Base-by-base conservation (phyloP, 2,113 vertebrate species). In the Daphoenositta chrysoptera region DNA sequence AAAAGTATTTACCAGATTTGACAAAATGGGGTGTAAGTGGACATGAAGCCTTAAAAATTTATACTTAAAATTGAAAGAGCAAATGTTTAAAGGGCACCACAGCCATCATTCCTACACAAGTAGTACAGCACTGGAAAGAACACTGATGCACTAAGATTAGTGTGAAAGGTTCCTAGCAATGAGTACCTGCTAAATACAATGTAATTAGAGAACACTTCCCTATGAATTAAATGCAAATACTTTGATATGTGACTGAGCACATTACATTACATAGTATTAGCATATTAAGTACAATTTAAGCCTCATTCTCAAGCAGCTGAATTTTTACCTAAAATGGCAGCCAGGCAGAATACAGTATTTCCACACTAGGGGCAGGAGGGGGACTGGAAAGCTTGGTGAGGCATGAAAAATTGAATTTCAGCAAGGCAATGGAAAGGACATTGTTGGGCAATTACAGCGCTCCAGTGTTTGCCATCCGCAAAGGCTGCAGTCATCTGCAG, bases 341-440 rank as follows among this genome's bases (percentile, higher is more conserved):
- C 50, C 21, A 4, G 57, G 57, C 71, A 89, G 90, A 90, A 89
- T 15, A 68, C 57, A 71, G 56, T n/a, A 73, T 70, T 88, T 91
- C 92, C 76, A 73, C 51, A 65, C 44, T 39, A 68, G 79, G 85
- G 82, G 54, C 31, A 65, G 66, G 28, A 93, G 15, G 7, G 10
- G 66, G 30, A 69, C 77, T 37, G 58, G 54, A 75, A 91, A 96
- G 51, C 66, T 83, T 60, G 63, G 90, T 3, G 86, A 92, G 66
- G 92, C 94, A 86, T 86, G 91, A 93, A 91, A 90, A 90, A 94
- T 64, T 66, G 73, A 72, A 93, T 90, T 97, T 94, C 78, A 83
- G 87, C 9, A 4, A 75, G 83, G 95, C 90, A 94, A 86, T 2
- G 65, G 86, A 90, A 95, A 84, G 87, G 94, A 92, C 58, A 58